Percentiles rank a stretch among this genome's conserved stretches.
phyloP scores from a whole-genome alignment of 2,888 invertebrate species.

The Drosophila phalerata region DNA sequence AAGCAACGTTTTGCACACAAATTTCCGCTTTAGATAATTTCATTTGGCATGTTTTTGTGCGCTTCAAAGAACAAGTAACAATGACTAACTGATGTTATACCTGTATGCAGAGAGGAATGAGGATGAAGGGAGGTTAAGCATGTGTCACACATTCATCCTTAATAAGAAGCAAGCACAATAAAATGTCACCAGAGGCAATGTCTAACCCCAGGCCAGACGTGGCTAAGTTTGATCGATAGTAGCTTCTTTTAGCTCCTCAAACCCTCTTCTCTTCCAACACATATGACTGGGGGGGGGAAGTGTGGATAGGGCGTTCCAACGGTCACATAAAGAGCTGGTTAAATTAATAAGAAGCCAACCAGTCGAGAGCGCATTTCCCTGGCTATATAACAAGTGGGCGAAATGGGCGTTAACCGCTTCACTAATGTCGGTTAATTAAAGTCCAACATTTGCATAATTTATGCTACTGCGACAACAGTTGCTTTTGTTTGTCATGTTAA shows the following conservation, averaged over 20 bases:
- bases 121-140: slow-evolving; percentile 37
- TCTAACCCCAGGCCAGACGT: slow-evolving; percentile 32
- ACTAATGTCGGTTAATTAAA: slow-evolving; percentile 63
- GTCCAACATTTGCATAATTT: slow-evolving; percentile 76
- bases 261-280: background rate
- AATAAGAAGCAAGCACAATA: slow-evolving; percentile 57
- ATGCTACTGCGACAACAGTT: slow-evolving; percentile 44
- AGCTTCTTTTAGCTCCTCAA: slow-evolving; percentile 29
- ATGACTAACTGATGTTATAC: slow-evolving; percentile 50
- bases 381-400: slow-evolving; percentile 41
- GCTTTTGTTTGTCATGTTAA: slow-evolving; percentile 1
- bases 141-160: slow-evolving; percentile 71
- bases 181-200: slow-evolving; percentile 66
- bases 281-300: slow-evolving; percentile 17
- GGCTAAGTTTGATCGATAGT: slow-evolving; percentile 75
- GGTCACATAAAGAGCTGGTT: slow-evolving; percentile 60
- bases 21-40: slow-evolving; percentile 61
- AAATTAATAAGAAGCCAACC: slow-evolving; percentile 72
- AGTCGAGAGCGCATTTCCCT: slow-evolving; percentile 43
- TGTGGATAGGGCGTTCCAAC: slow-evolving; percentile 44
- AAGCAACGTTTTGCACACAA: slow-evolving; percentile 64
- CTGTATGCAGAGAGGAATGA: background rate
- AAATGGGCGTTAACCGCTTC: slow-evolving; percentile 43
- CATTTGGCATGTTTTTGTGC: slow-evolving; percentile 56
- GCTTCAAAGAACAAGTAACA: slow-evolving; percentile 38